Conservation (phyloP, 64 coral and sea anemone species). For the Acropora tenuis region DNA sequence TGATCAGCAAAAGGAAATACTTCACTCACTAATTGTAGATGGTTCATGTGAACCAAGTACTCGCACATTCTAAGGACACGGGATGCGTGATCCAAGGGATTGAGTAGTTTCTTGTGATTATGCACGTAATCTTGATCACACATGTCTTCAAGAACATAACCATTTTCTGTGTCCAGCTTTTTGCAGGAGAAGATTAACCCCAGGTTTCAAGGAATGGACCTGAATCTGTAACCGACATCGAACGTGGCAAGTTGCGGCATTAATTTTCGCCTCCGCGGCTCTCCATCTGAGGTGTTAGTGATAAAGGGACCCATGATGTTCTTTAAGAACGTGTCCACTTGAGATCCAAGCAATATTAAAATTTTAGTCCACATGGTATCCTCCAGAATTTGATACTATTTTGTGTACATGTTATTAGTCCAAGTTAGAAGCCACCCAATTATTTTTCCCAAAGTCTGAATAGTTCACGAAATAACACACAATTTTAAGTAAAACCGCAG, state of each 20-base stretch:
- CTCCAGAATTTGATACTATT: no score
- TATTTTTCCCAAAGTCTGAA: slow-evolving; percentile 18
- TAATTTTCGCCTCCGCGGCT: slow-evolving; percentile 29
- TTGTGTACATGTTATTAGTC: background rate
- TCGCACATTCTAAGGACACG: background rate
- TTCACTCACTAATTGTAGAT: slow-evolving; percentile 33
- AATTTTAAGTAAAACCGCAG: no score
- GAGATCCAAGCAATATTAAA: slow-evolving; percentile 25
- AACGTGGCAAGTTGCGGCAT: slow-evolving; percentile 19
- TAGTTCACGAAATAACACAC: slow-evolving; percentile 10
- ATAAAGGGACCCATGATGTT: background rate
- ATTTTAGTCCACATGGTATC: background rate
- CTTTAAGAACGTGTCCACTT: background rate
- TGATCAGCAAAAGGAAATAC: slow-evolving; percentile 19
- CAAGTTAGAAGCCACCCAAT: slow-evolving; percentile 1
- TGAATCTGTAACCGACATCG: background rate
- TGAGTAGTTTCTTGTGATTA: slow-evolving; percentile 6
- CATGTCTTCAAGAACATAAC: background rate
- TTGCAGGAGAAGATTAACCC: no score
- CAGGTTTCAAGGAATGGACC: background rate
- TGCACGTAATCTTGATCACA: slow-evolving; percentile 25
- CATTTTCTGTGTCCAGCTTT: background rate
- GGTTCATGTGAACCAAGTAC: slow-evolving; percentile 51
- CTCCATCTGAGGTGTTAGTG: slow-evolving; percentile 30
- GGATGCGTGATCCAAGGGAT: slow-evolving; percentile 19